Evolutionary conservation across 2,113 vertebrate genomes (phyloP), one percentile per base, ranked within the genome.

Genomic region (Istiophorus platypterus): DNA sequence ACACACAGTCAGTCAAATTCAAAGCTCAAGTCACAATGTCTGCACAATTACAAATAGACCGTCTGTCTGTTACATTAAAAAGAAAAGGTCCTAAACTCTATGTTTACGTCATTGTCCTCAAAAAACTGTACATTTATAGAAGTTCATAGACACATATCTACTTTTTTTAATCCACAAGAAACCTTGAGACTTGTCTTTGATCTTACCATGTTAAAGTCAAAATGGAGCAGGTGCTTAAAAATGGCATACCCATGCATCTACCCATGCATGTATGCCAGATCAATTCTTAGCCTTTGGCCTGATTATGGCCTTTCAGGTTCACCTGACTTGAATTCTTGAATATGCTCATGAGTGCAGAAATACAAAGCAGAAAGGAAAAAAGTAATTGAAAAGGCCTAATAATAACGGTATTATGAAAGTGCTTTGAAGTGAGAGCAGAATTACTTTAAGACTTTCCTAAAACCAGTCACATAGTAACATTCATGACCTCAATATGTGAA

Each of bases 221-320:
- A 80, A 70, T 26, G 18, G 45, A 68, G 45, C 4, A 2, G n/a
- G 52, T 2, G 31, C 12, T 73, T 76, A 4, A 52, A 72, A 57
- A 78, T 59, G 42, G 75, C 29, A 45, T n/a, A n/a, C n/a, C n/a
- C n/a, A 34, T 34, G 31, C 24, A 57, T 37, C 9, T 41, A 61
- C 15, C 45, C 26, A 31, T 57, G 64, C 56, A 57, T 65, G 14
- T 27, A 58, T 51, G 26, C 22, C 13, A 24, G 22, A 54, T 49
- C n/a, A 17, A 59, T 77, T 56, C 41, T 61, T 20, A 47, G 1
- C 6, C 66, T 69, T 59, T 15, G 6, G 71, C 9, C 7, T 29
- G 10, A 69, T 68, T 31, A 24, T 4, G 37, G 10, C 13, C 37
- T 62, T 81, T 49, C 9, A 63, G 31, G 77, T 59, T 7, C 27